Percentiles rank a stretch among this genome's conserved stretches.
Evolutionary conservation across 1,140 invertebrate species (phyloP).

Genomic region (Himalopsyche phryganea): DNA sequence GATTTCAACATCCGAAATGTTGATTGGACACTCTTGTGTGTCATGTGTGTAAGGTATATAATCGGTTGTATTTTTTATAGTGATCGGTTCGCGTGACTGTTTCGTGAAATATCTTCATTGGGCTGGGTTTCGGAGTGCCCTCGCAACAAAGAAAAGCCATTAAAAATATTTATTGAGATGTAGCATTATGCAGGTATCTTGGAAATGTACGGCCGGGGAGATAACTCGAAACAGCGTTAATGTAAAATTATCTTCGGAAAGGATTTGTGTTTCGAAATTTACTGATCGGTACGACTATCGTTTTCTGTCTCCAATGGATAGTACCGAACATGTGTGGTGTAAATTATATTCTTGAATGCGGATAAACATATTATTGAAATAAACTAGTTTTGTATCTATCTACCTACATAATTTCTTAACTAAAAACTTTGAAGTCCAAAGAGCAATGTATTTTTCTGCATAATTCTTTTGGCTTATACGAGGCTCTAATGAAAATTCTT

Average conservation of each 20-base stretch:
- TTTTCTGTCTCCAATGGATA: slow-evolving; percentile 11
- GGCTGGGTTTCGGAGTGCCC: slow-evolving; percentile 30
- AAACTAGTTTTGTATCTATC: too few relatives aligned
- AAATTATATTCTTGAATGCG: too few relatives aligned
- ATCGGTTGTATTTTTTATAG: slow-evolving; percentile 10
- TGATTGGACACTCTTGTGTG: background rate
- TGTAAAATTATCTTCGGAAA: slow-evolving; percentile 32
- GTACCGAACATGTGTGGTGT: too few relatives aligned
- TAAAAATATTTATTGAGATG: slow-evolving; percentile 36
- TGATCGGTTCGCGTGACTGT: slow-evolving; percentile 31
- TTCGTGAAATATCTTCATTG: slow-evolving; percentile 33
- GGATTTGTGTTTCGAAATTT: slow-evolving; percentile 29
- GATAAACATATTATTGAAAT: too few relatives aligned
- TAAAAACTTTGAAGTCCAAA: too few relatives aligned
- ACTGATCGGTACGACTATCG: slow-evolving; percentile 9
- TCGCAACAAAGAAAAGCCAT: slow-evolving; percentile 33
- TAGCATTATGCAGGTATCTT: slow-evolving; percentile 35
- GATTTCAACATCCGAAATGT: background rate
- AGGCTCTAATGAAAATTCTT: too few relatives aligned
- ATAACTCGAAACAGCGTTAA: slow-evolving; percentile 30
- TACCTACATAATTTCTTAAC: too few relatives aligned
- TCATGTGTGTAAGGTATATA: slow-evolving; percentile 7
- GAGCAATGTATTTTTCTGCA: too few relatives aligned
- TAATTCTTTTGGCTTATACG: too few relatives aligned
- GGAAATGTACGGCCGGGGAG: slow-evolving; percentile 29